Base-by-base conservation (phyloP, 2,888 invertebrate species). In the Tetheella fluctuosa region DNA sequence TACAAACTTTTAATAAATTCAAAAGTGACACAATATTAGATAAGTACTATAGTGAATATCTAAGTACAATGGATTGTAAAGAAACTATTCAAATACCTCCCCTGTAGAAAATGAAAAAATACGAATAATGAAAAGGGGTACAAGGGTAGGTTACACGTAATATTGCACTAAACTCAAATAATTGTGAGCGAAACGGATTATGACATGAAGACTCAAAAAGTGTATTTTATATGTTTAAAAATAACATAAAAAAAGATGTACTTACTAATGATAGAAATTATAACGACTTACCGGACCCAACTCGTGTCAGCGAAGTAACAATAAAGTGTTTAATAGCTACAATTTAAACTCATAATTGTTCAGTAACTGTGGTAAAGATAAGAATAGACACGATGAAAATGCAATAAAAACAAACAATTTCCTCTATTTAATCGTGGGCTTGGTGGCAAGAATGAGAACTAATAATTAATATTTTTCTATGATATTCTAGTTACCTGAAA, bases 321-420 rank as follows among this genome's bases (percentile, higher is more conserved):
- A 25, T 53, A 53, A 8, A 53, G n/a, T 25, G 7, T 15, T 52
- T 53, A 23, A 53, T 28, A 25, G 28, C 20, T 52, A 58, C 37
- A 58, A 52, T 34, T 52, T 58, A 13, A 17, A 57, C 25, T 28
- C 28, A 48, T 48, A 52, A 52, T n/a, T 52, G 37, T 23, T 23
- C 53, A 25, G 53, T 53, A n/a, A 25, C 10, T 52, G 52, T 61
- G 55, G 23, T 61, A 61, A 56, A 52, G 58, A 56, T 61, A 61
- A 58, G 52, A 15, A 39, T 57, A 15, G 17, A 39, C 28, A 58
- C 37, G 55, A 61, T 56, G 20, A 37, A 28, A 25, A 37, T 58
- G 54, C 23, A 25, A 13, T 52, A 68, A 63, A 68, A 69, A 65
- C 6, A 39, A 61, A 52, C 59, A 62, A 58, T 66, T 64, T 60